phyloP scores from a whole-genome alignment of 92 coral and sea anemone species.

The Meandrina meandrites region DNA sequence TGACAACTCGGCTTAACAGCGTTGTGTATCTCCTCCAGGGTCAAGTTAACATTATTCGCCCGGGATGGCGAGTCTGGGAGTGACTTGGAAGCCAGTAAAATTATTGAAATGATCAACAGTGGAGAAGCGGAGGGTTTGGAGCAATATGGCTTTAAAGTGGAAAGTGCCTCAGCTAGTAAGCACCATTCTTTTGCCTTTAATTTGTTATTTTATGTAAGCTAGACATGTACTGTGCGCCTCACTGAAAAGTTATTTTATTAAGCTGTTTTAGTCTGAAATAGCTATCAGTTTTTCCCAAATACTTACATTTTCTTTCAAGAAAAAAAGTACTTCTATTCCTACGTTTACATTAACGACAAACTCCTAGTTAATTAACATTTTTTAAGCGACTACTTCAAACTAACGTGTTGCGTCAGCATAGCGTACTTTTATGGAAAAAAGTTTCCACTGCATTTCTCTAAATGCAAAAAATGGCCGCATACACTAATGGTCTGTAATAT shows the following conservation, averaged over 20 bases:
- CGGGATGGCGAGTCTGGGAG: conserved; percentile 47
- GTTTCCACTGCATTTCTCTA: no score
- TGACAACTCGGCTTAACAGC: neutral
- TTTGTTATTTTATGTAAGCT: neutral
- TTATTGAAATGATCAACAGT: conserved; percentile 46
- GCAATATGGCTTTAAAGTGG: conserved; percentile 54
- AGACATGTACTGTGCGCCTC: neutral
- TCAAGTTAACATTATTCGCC: conserved; percentile 61
- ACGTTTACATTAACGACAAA: no score
- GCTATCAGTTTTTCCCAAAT: no score
- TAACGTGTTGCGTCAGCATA: no score
- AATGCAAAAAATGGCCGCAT: neutral
- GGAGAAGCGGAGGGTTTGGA: conserved; percentile 38
- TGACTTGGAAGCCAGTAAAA: conserved; percentile 40
- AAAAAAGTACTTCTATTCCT: no score
- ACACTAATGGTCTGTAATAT: neutral
- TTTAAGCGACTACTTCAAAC: no score
- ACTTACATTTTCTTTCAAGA: no score
- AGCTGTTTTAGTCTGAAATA: neutral
- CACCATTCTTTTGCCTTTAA: neutral
- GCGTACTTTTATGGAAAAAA: no score
- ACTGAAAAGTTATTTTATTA: no score
- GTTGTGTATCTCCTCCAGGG: conserved; percentile 26
- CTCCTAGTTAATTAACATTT: no score
- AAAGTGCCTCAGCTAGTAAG: conserved; percentile 54